Percentiles rank a stretch among this genome's conserved stretches.
phyloP scores from a whole-genome alignment of 2,113 vertebrate genomes.

The Charadrius vociferus region DNA sequence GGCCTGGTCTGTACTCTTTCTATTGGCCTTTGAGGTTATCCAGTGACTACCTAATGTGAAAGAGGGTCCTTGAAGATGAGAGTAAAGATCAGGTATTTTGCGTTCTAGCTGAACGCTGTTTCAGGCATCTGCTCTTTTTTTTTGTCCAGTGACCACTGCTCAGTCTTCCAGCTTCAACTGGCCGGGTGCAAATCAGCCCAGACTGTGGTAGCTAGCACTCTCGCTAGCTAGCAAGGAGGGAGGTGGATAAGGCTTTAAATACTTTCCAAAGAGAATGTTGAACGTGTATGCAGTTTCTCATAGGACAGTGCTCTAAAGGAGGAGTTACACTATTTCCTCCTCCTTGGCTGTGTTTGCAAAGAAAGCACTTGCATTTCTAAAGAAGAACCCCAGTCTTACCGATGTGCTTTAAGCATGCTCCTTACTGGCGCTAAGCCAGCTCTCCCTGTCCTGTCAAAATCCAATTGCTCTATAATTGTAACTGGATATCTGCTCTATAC shows the following conservation, averaged over 20 bases:
- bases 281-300: neutral
- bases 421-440: neutral
- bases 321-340: neutral
- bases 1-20: neutral
- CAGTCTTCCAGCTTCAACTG: neutral
- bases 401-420: neutral
- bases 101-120: neutral
- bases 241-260: neutral
- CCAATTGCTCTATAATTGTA: neutral
- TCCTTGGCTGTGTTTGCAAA: neutral
- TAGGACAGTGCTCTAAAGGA: neutral
- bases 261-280: neutral
- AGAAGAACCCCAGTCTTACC: neutral
- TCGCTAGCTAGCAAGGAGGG: neutral
- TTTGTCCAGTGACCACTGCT: neutral
- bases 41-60: neutral
- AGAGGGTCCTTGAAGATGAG: neutral
- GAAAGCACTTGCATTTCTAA: neutral
- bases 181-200: neutral
- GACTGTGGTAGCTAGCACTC: neutral
- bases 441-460: neutral
- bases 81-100: neutral
- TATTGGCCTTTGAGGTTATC: neutral
- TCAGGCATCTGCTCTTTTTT: neutral
- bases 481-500: neutral